A percentile compares a stretch with the other conserved stretches of the same genome.
These are phyloP conservation scores for Stenolophus ochropezus DNA, from an alignment of 2,888 invertebrate genomes.

Conservation along the genomic window DNA sequence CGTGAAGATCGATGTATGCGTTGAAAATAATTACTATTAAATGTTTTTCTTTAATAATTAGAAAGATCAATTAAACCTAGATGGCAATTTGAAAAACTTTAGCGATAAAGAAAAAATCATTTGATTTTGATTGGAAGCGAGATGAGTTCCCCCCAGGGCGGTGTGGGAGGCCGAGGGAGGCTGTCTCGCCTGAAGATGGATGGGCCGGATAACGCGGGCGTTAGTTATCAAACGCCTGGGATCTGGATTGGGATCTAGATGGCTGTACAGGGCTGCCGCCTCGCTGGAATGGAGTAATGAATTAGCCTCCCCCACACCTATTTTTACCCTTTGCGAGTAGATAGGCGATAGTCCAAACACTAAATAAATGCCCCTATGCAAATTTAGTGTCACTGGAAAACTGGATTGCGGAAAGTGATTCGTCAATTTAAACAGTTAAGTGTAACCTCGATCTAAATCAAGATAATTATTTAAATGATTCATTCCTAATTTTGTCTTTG, in stretches of 20 bases:
- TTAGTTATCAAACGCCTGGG: slow-evolving; percentile 62
- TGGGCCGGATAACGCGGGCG: slow-evolving; percentile 62
- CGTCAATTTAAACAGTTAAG: too few relatives aligned
- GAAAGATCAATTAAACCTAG: too few relatives aligned
- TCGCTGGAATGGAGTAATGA: background rate
- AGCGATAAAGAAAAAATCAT: background rate
- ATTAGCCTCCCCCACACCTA: background rate
- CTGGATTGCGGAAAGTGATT: background rate
- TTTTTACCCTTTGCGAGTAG: background rate
- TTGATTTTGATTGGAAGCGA: slow-evolving; percentile 22
- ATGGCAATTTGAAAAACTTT: too few relatives aligned
- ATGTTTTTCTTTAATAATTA: too few relatives aligned
- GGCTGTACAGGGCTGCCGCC: background rate
- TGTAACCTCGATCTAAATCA: too few relatives aligned
- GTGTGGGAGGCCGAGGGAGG: background rate
- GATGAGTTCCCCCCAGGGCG: background rate
- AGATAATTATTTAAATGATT: too few relatives aligned
- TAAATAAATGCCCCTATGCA: background rate
- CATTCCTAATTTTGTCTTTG: too few relatives aligned
- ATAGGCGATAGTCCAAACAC: background rate
- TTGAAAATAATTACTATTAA: too few relatives aligned
- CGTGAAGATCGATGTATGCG: too few relatives aligned
- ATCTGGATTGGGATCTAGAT: slow-evolving; percentile 20
- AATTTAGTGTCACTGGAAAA: background rate
- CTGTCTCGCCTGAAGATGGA: slow-evolving; percentile 64